Evolutionary conservation across 2,888 invertebrate species (phyloP).

Genomic region (Hyppa rectilinea): DNA sequence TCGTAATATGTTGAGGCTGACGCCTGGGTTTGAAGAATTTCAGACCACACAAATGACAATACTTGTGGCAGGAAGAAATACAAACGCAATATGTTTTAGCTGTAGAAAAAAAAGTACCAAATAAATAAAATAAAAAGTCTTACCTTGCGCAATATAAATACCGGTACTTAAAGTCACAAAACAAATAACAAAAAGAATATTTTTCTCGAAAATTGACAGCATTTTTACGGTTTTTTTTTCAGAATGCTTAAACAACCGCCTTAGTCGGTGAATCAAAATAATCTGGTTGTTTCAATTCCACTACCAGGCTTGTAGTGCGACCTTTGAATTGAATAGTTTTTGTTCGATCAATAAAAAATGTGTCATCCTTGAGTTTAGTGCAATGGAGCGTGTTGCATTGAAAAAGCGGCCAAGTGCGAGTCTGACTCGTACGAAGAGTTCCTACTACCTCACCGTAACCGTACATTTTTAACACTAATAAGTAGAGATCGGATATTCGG

Average conservation of each 20-base stretch:
- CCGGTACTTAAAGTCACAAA: conserved; percentile 70
- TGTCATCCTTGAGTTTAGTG: conserved; percentile 84
- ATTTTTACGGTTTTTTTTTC: conserved; percentile 48
- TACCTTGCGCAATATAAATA: conserved; percentile 82
- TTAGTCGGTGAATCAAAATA: conserved; percentile 48
- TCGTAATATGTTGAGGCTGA: background rate
- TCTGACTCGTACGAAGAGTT: background rate
- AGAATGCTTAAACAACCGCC: conserved; percentile 58
- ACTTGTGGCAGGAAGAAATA: background rate
- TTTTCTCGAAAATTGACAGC: conserved; percentile 56
- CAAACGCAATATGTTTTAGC: background rate
- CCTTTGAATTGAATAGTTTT: conserved; percentile 75
- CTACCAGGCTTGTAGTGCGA: conserved; percentile 70
- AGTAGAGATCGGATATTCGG: too few relatives aligned
- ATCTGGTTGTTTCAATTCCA: conserved; percentile 64
- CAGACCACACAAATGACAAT: background rate
- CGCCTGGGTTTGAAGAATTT: background rate
- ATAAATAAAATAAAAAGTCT: conserved; percentile 8
- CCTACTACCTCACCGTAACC: background rate
- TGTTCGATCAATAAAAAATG: conserved; percentile 77
- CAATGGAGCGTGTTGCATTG: conserved; percentile 73
- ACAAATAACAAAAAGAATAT: conserved; percentile 68
- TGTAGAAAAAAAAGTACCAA: background rate
- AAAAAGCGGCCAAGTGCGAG: background rate
- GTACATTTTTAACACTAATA: background rate